Conservation (phyloP, 2,113 vertebrate genomes). For the Albula glossodonta region DNA sequence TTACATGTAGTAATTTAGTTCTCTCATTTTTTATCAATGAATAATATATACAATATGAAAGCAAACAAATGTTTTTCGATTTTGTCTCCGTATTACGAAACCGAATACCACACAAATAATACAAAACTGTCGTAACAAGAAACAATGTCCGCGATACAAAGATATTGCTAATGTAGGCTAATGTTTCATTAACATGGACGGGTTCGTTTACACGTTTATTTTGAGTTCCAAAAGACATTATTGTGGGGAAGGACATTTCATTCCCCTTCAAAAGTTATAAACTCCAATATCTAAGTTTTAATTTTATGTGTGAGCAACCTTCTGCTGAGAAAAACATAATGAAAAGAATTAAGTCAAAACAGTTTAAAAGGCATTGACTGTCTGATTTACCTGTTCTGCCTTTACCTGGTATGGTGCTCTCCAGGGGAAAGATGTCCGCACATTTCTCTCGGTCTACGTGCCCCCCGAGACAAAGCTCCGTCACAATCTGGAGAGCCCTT, state of each 20-base stretch:
- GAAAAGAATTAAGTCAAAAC: background rate
- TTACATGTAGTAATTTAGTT: no score
- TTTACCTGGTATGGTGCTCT: conserved; percentile 80
- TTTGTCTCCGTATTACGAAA: background rate
- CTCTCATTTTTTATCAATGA: no score
- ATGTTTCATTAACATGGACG: background rate
- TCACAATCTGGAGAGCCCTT: conserved; percentile 90
- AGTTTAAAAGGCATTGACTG: background rate
- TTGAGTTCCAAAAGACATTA: background rate
- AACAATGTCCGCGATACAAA: background rate
- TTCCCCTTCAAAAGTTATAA: background rate
- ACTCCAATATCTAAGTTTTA: no score
- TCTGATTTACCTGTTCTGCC: conserved; percentile 81
- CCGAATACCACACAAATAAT: background rate
- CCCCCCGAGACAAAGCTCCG: conserved; percentile 90
- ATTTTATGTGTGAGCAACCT: no score
- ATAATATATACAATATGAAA: background rate
- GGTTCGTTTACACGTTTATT: background rate
- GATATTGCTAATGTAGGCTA: background rate
- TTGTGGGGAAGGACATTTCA: background rate
- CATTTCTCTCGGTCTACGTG: conserved; percentile 91
- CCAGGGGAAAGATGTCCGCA: conserved; percentile 83
- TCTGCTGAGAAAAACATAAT: conserved; percentile 6
- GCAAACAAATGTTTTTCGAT: background rate
- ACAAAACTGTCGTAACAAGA: no score